phyloP scores from a whole-genome alignment of 2,888 invertebrate species.

The Papilio gigon region DNA sequence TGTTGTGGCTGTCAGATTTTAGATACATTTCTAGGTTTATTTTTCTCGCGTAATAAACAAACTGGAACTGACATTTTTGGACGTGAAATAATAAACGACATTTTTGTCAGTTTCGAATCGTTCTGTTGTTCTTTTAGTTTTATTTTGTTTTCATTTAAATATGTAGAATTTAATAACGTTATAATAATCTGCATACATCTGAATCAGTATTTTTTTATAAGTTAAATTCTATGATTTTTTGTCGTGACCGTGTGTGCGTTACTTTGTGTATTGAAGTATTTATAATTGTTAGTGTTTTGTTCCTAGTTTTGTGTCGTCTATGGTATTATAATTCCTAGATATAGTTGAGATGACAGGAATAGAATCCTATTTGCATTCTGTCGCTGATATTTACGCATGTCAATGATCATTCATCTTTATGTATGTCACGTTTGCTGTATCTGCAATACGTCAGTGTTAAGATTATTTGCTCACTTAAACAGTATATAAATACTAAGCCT shows the following conservation, averaged over 20 bases:
- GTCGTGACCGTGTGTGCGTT: too few species aligned
- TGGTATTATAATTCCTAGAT: not conserved
- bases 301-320: too few species aligned
- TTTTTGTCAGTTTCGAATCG: not conserved
- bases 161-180: not conserved
- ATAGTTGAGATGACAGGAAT: slow-evolving; percentile 7
- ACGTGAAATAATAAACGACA: not conserved
- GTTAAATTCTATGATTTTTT: too few species aligned
- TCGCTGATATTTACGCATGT: not conserved
- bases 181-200: too few species aligned
- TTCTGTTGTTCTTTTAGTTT: not conserved
- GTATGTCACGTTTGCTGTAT: slow-evolving; percentile 7
- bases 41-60: slow-evolving; percentile 11
- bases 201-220: too few species aligned
- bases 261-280: too few species aligned
- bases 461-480: slow-evolving; percentile 5
- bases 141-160: not conserved
- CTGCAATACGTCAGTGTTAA: not conserved
- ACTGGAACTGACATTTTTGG: slow-evolving; percentile 2
- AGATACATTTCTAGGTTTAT: slow-evolving; percentile 43
- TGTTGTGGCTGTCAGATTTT: slow-evolving; percentile 56
- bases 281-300: not conserved
- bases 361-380: slow-evolving; percentile 4
- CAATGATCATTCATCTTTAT: slow-evolving; percentile 18
- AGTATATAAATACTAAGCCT: slow-evolving; percentile 6